Percentiles rank a stretch among this genome's conserved stretches.
phyloP scores from a whole-genome alignment of 2,888 invertebrate species.

The Drosophila robusta region DNA sequence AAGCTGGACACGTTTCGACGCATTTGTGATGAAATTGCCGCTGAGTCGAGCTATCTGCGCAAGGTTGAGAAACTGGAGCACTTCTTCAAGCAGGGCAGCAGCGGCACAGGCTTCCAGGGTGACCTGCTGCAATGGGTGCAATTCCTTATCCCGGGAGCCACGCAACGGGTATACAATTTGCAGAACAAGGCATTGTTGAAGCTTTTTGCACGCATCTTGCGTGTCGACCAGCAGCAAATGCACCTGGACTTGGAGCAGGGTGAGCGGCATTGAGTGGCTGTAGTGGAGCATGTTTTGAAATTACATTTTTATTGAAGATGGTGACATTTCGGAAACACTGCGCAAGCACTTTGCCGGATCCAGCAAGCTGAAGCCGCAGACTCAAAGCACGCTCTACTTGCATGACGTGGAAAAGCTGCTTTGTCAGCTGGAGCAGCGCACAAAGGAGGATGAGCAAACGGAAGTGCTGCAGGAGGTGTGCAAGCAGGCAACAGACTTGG shows the following conservation, averaged over 20 bases:
- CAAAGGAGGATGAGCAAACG: slow-evolving; percentile 95
- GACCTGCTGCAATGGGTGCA: slow-evolving; percentile 93
- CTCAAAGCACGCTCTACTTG: slow-evolving; percentile 90
- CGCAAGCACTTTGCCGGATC: slow-evolving; percentile 91
- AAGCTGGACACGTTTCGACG: slow-evolving; percentile 91
- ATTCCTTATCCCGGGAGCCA: slow-evolving; percentile 92
- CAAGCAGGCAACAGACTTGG: slow-evolving; percentile 91
- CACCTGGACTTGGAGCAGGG: slow-evolving; percentile 93
- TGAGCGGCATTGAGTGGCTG: slow-evolving; percentile 17
- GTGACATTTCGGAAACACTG: slow-evolving; percentile 96
- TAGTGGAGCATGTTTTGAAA: not conserved
- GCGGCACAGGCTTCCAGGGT: slow-evolving; percentile 89
- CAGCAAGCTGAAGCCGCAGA: slow-evolving; percentile 86
- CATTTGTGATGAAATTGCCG: slow-evolving; percentile 91
- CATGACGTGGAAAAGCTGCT: slow-evolving; percentile 92
- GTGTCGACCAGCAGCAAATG: slow-evolving; percentile 91
- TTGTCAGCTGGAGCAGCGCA: slow-evolving; percentile 89
- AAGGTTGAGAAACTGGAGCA: slow-evolving; percentile 91
- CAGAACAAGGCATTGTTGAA: slow-evolving; percentile 96
- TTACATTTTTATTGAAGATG: slow-evolving; percentile 57
- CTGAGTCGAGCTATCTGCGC: slow-evolving; percentile 91
- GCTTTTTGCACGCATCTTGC: slow-evolving; percentile 93
- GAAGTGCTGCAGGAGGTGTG: slow-evolving; percentile 90
- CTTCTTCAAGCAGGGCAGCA: slow-evolving; percentile 88
- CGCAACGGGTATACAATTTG: slow-evolving; percentile 95